These are phyloP conservation scores for Ptychoptera contaminata DNA, from an alignment of 2,888 invertebrate species.

Conservation along the genomic window DNA sequence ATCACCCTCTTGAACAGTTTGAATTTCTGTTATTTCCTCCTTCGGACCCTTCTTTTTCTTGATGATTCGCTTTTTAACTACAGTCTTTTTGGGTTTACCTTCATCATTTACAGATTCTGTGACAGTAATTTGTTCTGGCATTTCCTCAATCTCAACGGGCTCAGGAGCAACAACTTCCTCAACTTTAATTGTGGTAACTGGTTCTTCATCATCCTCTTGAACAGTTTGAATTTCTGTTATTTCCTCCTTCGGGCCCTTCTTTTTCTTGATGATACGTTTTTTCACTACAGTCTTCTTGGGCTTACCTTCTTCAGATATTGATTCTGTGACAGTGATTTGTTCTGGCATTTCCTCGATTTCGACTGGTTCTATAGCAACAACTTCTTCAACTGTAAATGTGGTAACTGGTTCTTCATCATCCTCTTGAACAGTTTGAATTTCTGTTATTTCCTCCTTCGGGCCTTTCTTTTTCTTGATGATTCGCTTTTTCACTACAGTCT, in stretches of 20 bases:
- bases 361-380: constrained; percentile 14
- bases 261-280: constrained; percentile 29
- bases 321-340: constrained; percentile 28
- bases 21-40: constrained; percentile 20
- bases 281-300: constrained; percentile 27
- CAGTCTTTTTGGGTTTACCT: constrained; percentile 15
- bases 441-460: constrained; percentile 13
- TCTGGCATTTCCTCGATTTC: constrained; percentile 26
- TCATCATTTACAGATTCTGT: constrained; percentile 8
- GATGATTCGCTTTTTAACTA: constrained; percentile 14
- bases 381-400: too few relatives aligned
- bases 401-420: constrained; percentile 17
- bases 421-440: constrained; percentile 17
- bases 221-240: too few relatives aligned
- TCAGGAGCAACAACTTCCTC: too few relatives aligned
- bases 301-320: constrained; percentile 26
- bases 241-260: constrained; percentile 27
- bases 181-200: too few relatives aligned
- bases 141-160: too few relatives aligned
- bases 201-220: too few relatives aligned
- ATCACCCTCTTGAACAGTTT: constrained; percentile 13
- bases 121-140: too few relatives aligned
- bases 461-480: constrained; percentile 25
- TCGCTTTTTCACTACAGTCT: constrained; percentile 24
- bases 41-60: too few relatives aligned